Conservation (phyloP, 2,113 vertebrate genomes). For the Lampris megalopsis region DNA sequence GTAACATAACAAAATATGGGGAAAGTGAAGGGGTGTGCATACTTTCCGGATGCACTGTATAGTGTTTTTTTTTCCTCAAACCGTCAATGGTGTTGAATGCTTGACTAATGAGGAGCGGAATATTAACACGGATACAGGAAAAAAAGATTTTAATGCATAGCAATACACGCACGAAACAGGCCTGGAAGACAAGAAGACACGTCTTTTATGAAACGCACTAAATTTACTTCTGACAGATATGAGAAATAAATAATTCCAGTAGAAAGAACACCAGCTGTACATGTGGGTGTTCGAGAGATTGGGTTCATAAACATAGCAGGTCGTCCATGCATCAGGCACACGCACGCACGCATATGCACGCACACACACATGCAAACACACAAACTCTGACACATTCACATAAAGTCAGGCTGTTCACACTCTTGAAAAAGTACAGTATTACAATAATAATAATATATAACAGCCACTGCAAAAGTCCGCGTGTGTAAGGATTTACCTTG, state of each 20-base stretch:
- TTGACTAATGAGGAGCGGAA: too few species aligned
- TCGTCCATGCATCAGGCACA: constrained; percentile 77
- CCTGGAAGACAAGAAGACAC: constrained; percentile 43
- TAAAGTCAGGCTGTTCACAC: constrained; percentile 85
- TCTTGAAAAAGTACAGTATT: constrained; percentile 91
- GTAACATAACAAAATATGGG: too few species aligned
- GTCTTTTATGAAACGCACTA: constrained; percentile 81
- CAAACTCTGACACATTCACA: constrained; percentile 49
- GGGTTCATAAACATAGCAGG: constrained; percentile 78
- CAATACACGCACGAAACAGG: background rate
- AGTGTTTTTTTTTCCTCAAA: too few species aligned
- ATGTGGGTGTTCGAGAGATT: constrained; percentile 78
- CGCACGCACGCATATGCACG: constrained; percentile 14
- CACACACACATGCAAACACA: constrained; percentile 7
- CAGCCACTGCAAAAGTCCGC: constrained; percentile 64
- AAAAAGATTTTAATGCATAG: too few species aligned
- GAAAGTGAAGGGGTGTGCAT: too few species aligned
- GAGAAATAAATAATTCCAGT: constrained; percentile 89
- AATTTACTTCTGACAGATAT: constrained; percentile 86
- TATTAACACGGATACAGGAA: too few species aligned
- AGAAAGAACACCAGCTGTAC: constrained; percentile 80
- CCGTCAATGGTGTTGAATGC: too few species aligned
- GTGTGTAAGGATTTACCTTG: background rate
- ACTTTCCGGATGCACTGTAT: too few species aligned
- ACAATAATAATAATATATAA: constrained; percentile 89